These are phyloP conservation scores for Ormyrus pomaceus DNA, from an alignment of 2,888 invertebrate species.

Conservation along the genomic window DNA sequence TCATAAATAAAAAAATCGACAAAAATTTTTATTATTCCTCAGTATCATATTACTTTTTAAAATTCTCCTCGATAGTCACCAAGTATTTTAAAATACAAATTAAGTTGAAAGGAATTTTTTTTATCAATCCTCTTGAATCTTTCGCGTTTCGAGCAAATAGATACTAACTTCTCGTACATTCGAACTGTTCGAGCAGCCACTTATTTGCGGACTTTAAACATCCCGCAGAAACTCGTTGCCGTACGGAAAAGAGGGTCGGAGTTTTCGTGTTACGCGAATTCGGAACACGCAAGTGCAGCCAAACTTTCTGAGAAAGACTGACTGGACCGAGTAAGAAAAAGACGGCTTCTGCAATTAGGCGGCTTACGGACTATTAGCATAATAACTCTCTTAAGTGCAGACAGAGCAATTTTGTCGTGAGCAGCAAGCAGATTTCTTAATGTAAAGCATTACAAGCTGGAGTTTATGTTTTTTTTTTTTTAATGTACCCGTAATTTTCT, in stretches of 20 bases:
- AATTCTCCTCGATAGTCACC: not conserved
- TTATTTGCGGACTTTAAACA: no score
- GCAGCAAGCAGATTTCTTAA: not conserved
- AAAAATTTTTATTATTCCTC: no score
- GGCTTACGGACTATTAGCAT: conserved; percentile 68
- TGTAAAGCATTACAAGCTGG: not conserved
- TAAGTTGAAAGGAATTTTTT: no score
- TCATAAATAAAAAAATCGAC: no score
- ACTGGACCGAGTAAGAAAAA: not conserved
- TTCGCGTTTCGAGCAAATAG: no score
- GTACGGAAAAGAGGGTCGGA: not conserved
- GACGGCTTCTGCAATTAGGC: conserved; percentile 64
- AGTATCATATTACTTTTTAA: not conserved
- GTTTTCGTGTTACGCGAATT: not conserved
- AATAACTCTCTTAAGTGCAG: conserved; percentile 71
- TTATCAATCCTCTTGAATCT: no score
- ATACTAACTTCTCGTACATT: no score
- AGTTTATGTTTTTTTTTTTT: no score
- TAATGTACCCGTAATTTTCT: no score
- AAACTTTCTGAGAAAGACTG: conserved; percentile 28
- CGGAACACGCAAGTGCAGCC: not conserved
- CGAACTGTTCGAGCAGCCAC: no score
- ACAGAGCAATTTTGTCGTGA: not conserved
- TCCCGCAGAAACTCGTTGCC: not conserved
- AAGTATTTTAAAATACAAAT: no score